Evolutionary conservation across 2,797 vertebrate genomes (phyloP), one percentile per base, ranked within the genome.

Genomic region (Pristis pectinata): DNA sequence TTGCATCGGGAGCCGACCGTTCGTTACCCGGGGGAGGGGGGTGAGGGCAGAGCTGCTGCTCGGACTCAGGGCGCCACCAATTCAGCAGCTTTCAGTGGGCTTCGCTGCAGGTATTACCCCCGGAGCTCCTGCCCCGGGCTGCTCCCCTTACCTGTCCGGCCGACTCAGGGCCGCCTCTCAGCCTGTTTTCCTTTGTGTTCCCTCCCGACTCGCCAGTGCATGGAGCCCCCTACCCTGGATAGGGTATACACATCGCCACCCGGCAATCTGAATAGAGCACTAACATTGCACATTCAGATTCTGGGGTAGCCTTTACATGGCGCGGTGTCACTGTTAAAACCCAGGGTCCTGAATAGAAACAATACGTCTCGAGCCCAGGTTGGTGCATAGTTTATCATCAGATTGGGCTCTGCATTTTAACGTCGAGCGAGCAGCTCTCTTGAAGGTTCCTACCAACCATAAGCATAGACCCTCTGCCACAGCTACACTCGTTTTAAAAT

Each of bases 151-250:
- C 87, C 87, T 91, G n/a, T 2, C 59, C 27, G 59, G 8, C 9
- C 87, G 53, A 22, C 87, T 64, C 59, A 19, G 34, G 17, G 30
- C 61, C 87, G 17, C 49, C 87, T 67, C 56, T 9, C 87, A 56
- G 87, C 15, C 30, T 67, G 94, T n/a, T 77, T 80, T 83, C 83
- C 94, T 87, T 80, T 94, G 94, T 94, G 94, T 94, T 79, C 76
- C 70, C 22, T 79, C 56, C 87, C 61, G 59, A 56, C 37, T 87
- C 53, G 3, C 83, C 83, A 34, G 53, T n/a, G 49, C 67, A 61
- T 1, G 2, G 79, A 67, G 61, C 77, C 94, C 94, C 83, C 27
- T 37, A 61, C 64, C 77, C 94, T 94, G 94, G 49, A 49, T 93
- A 15, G 15, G 9, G 64, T 49, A 67, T 7, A 15, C 37, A 70